A percentile compares a stretch with the other conserved stretches of the same genome.
These are phyloP conservation scores for Sphaerophoria rueppellii DNA, from an alignment of 2,888 invertebrate species.

Conservation along the genomic window DNA sequence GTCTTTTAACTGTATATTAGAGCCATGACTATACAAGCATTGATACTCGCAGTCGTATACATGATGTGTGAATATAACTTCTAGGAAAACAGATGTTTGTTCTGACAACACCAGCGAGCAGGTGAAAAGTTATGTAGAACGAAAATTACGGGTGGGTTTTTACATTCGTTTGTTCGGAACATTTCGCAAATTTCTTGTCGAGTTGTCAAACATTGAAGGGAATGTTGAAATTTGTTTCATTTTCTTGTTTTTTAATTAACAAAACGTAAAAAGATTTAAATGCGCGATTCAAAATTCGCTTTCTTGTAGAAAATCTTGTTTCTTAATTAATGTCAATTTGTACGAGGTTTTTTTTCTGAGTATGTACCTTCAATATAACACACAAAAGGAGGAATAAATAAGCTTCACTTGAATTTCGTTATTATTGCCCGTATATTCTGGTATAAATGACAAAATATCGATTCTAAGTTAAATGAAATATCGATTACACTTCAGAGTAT, in stretches of 20 bases:
- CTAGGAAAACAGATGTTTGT: conserved; percentile 57
- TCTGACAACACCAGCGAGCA: conserved; percentile 15
- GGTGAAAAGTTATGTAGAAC: conserved; percentile 7
- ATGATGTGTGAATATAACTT: not conserved
- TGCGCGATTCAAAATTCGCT: too few species aligned
- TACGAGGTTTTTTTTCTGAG: too few species aligned
- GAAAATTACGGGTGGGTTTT: conserved; percentile 9
- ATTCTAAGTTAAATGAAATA: too few species aligned
- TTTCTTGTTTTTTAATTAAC: not conserved
- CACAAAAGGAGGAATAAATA: too few species aligned
- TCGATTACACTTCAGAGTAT: too few species aligned
- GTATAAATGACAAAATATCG: too few species aligned
- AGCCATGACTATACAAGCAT: not conserved
- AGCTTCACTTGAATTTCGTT: too few species aligned
- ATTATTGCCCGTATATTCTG: too few species aligned
- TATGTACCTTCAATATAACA: too few species aligned
- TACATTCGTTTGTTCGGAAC: conserved; percentile 48
- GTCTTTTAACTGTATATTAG: conserved; percentile 1
- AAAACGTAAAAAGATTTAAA: not conserved
- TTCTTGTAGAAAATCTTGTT: too few species aligned
- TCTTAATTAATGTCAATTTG: too few species aligned
- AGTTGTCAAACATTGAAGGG: conserved; percentile 33
- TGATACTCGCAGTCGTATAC: not conserved
- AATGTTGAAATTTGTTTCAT: conserved; percentile 20
- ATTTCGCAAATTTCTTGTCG: conserved; percentile 38